These are phyloP conservation scores for Pissodes strobi DNA, from an alignment of 1,140 invertebrate genomes.

Conservation along the genomic window DNA sequence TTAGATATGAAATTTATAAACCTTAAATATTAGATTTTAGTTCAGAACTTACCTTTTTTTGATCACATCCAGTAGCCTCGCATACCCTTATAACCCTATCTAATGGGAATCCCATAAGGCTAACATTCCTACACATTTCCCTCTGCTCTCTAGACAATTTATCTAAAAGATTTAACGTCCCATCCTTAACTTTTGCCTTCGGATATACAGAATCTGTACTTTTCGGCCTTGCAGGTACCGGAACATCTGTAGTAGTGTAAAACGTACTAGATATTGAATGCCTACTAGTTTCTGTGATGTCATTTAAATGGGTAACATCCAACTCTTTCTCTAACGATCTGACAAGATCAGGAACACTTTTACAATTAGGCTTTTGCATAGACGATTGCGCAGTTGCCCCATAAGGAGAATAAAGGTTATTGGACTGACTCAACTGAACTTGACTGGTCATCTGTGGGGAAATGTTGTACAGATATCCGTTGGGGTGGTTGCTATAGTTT, in stretches of 20 bases:
- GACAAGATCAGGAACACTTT: conserved; percentile 74
- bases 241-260: conserved; percentile 23
- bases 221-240: conserved; percentile 31
- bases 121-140: conserved; percentile 70
- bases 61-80: conserved; percentile 73
- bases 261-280: conserved; percentile 5
- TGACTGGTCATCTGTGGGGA: conserved; percentile 10
- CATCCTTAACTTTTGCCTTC: conserved; percentile 33
- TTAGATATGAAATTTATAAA: too few relatives aligned
- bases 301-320: conserved; percentile 58
- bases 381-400: conserved; percentile 36
- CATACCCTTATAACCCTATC: conserved; percentile 77
- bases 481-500: neutral
- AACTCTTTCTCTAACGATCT: conserved; percentile 72
- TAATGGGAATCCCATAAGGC: conserved; percentile 83
- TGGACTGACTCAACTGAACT: neutral
- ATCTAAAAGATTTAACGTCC: conserved; percentile 52
- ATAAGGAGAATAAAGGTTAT: conserved; percentile 16
- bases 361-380: conserved; percentile 48
- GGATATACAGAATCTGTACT: conserved; percentile 39
- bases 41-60: conserved; percentile 85
- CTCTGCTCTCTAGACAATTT: conserved; percentile 65
- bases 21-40: too few relatives aligned
- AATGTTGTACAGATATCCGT: conserved; percentile 13
- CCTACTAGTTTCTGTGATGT: conserved; percentile 31